These are phyloP conservation scores for Trachythela sp. DNA, from an alignment of 64 coral and sea anemone species.

Conservation along the genomic window DNA sequence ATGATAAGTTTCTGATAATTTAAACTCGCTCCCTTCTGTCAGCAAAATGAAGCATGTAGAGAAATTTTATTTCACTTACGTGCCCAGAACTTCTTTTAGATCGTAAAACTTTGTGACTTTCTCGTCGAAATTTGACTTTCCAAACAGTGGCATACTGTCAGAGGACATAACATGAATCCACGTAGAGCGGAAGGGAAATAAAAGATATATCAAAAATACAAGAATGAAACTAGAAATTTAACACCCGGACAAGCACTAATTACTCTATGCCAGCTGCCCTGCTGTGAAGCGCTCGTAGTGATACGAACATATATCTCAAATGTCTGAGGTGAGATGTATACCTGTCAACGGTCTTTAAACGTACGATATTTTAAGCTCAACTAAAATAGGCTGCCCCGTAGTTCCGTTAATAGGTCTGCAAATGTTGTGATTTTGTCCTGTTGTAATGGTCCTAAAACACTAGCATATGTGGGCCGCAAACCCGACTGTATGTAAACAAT, in stretches of 20 bases:
- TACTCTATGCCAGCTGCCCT: not conserved
- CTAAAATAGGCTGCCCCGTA: no score
- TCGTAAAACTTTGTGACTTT: slow-evolving; percentile 97
- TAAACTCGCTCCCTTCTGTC: not conserved
- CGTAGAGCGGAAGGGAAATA: not conserved
- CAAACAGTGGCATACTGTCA: slow-evolving; percentile 97
- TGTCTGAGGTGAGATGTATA: not conserved
- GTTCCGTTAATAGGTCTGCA: no score
- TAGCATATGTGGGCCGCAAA: no score
- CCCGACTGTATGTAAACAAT: no score
- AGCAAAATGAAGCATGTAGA: not conserved
- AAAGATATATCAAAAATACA: not conserved
- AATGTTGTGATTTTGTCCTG: no score
- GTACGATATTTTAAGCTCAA: no score
- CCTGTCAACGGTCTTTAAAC: not conserved
- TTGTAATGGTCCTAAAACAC: no score
- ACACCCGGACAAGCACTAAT: not conserved
- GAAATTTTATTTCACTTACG: slow-evolving; percentile 66
- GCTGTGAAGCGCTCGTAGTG: not conserved
- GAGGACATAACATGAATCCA: slow-evolving; percentile 18
- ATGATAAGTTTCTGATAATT: not conserved
- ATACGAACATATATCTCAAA: not conserved
- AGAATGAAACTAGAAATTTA: not conserved
- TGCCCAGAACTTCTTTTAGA: slow-evolving; percentile 75
- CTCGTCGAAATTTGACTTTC: slow-evolving; percentile 97